Percentiles rank a stretch among this genome's conserved stretches.
Evolutionary conservation across 2,113 vertebrate species (phyloP).

Genomic region (Hemiscyllium ocellatum): DNA sequence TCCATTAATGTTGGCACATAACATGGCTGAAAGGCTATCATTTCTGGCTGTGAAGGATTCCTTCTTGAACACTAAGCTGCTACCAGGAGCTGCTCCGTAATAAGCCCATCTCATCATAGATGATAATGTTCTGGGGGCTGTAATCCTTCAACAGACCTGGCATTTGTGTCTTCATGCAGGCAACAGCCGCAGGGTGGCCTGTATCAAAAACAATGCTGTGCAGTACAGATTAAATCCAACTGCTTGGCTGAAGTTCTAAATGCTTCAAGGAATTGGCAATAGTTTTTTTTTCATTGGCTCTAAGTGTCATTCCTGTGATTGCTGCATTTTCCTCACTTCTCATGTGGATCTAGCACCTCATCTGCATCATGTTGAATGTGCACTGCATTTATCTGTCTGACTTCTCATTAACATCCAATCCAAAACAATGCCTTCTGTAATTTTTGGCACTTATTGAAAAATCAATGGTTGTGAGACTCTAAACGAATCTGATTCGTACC

Average conservation of each 20-base stretch:
- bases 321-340: slow-evolving; percentile 7
- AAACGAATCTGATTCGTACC: slow-evolving; percentile 23
- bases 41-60: neutral
- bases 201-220: slow-evolving; percentile 15
- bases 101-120: slow-evolving; percentile 26
- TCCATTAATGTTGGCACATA: slow-evolving; percentile 24
- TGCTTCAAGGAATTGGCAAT: slow-evolving; percentile 2
- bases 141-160: slow-evolving; percentile 27
- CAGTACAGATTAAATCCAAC: slow-evolving; percentile 24
- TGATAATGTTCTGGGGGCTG: slow-evolving; percentile 30
- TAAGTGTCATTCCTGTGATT: slow-evolving; percentile 10
- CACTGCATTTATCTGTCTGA: neutral
- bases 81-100: neutral
- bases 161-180: slow-evolving; percentile 27
- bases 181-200: slow-evolving; percentile 13
- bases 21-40: slow-evolving; percentile 9
- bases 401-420: slow-evolving; percentile 36
- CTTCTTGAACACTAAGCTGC: slow-evolving; percentile 22
- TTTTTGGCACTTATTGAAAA: slow-evolving; percentile 21
- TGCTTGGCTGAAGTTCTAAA: slow-evolving; percentile 14
- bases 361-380: neutral
- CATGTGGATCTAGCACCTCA: slow-evolving; percentile 26
- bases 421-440: neutral
- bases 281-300: neutral
- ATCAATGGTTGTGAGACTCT: slow-evolving; percentile 9